phyloP scores from a whole-genome alignment of 1,140 invertebrate genomes.

The Penaeus japonicus region DNA sequence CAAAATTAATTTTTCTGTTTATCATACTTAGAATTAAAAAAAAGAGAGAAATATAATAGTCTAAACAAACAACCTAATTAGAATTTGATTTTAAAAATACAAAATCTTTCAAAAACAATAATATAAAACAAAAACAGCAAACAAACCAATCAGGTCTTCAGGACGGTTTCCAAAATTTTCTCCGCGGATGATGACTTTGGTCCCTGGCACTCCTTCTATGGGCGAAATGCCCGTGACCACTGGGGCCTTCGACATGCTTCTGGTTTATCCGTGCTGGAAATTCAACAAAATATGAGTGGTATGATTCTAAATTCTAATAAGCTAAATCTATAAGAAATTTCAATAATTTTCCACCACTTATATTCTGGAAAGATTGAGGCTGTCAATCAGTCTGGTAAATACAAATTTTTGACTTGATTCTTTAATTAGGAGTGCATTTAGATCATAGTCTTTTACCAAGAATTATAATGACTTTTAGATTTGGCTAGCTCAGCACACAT shows the following conservation, averaged over 20 bases:
- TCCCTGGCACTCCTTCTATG: conserved; percentile 97
- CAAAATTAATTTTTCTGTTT: not conserved
- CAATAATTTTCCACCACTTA: no score
- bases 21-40: not conserved
- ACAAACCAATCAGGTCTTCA: conserved; percentile 83
- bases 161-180: conserved; percentile 90
- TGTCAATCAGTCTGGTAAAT: no score
- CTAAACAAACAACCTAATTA: no score
- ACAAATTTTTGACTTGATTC: no score
- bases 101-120: not conserved
- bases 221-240: conserved; percentile 97
- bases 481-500: no score
- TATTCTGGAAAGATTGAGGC: no score
- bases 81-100: not conserved
- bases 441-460: no score
- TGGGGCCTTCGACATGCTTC: conserved; percentile 67
- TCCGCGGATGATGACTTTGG: conserved; percentile 92
- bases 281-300: not conserved
- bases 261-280: not conserved
- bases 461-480: no score
- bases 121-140: not conserved
- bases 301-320: not conserved
- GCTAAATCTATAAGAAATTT: no score
- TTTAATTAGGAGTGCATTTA: no score
- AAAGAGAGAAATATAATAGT: no score